phyloP scores from a whole-genome alignment of 2,113 vertebrate genomes.

The Lampris incognitus region DNA sequence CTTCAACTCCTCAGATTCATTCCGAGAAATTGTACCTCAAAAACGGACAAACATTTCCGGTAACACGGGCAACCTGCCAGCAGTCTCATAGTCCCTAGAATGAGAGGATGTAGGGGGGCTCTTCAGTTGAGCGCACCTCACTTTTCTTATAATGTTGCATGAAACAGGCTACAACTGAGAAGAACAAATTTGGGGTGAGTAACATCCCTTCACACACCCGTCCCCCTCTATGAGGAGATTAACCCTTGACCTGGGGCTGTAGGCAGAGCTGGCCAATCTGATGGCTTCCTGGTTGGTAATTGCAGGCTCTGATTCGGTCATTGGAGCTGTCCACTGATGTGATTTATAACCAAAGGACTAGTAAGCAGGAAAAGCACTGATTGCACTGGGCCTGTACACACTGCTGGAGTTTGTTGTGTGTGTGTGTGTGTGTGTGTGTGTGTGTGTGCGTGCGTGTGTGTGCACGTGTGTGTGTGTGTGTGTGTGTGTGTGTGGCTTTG shows the following conservation, averaged over 20 bases:
- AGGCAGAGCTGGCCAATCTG: conserved; percentile 63
- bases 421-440: neutral
- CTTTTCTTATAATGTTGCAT: too few species aligned
- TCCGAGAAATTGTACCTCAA: too few species aligned
- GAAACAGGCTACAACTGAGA: too few species aligned
- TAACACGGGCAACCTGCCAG: too few species aligned
- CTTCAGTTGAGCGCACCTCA: too few species aligned
- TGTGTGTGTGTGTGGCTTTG: neutral
- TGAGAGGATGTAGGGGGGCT: too few species aligned
- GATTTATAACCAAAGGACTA: conserved; percentile 59
- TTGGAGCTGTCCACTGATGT: conserved; percentile 65
- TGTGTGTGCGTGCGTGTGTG: neutral
- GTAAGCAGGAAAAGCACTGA: conserved; percentile 64
- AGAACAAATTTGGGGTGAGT: too few species aligned
- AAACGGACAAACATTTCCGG: too few species aligned
- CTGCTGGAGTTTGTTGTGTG: conserved; percentile 19
- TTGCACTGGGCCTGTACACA: conserved; percentile 27
- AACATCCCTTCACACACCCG: too few species aligned
- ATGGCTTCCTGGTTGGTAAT: conserved; percentile 66
- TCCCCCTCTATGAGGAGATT: conserved; percentile 55
- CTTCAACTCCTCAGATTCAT: too few species aligned
- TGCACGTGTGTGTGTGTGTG: neutral
- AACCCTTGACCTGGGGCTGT: conserved; percentile 61
- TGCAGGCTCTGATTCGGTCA: conserved; percentile 63
- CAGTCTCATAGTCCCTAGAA: too few species aligned